Conservation (phyloP, 2,797 vertebrate genomes). For the Myotis daubentonii region DNA sequence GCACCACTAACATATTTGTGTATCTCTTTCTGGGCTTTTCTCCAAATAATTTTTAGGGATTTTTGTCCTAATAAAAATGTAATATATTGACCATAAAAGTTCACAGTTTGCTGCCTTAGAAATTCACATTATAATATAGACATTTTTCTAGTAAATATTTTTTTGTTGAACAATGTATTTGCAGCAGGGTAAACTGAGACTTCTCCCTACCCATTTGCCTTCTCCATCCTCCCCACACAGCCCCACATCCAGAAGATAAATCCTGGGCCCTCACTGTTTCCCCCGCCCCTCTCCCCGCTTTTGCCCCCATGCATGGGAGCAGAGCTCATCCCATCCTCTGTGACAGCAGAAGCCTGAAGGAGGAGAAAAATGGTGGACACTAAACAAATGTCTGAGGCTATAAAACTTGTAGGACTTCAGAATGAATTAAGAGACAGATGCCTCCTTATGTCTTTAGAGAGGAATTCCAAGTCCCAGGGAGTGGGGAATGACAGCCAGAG, state of each 20-base stretch:
- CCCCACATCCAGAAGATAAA: background rate
- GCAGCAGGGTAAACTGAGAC: background rate
- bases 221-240: background rate
- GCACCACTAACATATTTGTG: background rate
- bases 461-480: background rate
- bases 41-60: background rate
- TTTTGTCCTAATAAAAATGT: constrained; percentile 29
- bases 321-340: background rate
- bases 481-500: no score
- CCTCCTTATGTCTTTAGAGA: background rate
- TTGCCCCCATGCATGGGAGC: fast-evolving
- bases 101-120: constrained; percentile 4
- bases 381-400: background rate
- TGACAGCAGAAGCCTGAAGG: background rate
- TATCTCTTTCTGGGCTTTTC: constrained; percentile 24
- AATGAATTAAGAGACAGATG: background rate
- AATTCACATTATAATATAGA: background rate
- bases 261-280: background rate
- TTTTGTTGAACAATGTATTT: background rate
- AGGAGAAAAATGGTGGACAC: background rate
- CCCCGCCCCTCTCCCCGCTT: background rate
- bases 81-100: background rate
- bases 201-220: background rate
- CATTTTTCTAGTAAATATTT: background rate
- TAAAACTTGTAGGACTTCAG: background rate